Conservation (phyloP, 2,797 vertebrate genomes). For the Ptychobarbus kaznakovi region DNA sequence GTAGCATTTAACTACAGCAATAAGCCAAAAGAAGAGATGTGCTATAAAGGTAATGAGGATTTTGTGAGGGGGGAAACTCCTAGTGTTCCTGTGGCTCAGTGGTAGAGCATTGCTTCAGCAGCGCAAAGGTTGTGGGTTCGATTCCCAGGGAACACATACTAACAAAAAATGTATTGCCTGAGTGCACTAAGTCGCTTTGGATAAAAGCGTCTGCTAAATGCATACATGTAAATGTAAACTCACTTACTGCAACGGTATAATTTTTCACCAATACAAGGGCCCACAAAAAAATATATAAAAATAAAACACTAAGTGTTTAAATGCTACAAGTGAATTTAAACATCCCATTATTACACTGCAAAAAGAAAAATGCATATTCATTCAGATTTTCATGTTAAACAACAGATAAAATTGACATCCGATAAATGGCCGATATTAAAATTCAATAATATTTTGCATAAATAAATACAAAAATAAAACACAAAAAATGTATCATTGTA, state of each 20-base stretch:
- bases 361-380: neutral
- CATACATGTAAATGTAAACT: too few relatives aligned
- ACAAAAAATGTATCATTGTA: neutral
- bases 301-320: neutral
- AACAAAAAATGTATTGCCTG: too few relatives aligned
- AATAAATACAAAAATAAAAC: neutral
- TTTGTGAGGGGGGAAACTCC: neutral
- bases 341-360: neutral
- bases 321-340: neutral
- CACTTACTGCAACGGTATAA: too few relatives aligned
- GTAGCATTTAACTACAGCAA: conserved; percentile 23
- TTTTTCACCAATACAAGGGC: too few relatives aligned
- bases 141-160: too few relatives aligned
- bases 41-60: neutral
- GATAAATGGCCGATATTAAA: neutral
- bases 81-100: too few relatives aligned
- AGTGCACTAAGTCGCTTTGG: too few relatives aligned
- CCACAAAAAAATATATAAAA: neutral
- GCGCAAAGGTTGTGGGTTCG: too few relatives aligned
- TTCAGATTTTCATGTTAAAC: neutral
- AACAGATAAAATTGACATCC: neutral
- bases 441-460: neutral
- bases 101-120: too few relatives aligned
- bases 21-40: neutral
- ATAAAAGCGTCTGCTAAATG: too few relatives aligned